Conservation (phyloP, 2,888 invertebrate genomes). For the Fabriciana adippe region DNA sequence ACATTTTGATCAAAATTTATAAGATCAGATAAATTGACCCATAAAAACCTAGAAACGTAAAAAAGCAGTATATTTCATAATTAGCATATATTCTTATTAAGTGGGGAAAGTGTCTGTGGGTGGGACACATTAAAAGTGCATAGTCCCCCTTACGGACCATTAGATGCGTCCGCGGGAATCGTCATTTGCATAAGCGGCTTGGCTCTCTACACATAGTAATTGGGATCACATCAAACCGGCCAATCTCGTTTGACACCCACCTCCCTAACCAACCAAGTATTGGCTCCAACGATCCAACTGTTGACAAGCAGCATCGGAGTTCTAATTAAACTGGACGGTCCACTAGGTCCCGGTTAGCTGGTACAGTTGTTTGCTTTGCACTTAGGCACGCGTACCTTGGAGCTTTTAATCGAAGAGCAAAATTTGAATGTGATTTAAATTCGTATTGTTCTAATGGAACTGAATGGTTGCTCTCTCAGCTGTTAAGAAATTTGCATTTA, state of each 20-base stretch:
- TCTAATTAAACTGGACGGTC: slow-evolving; percentile 56
- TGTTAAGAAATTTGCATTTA: slow-evolving; percentile 67
- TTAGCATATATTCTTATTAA: too few species aligned
- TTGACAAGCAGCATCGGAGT: slow-evolving; percentile 43
- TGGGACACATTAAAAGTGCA: slow-evolving; percentile 66
- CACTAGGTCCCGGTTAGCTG: slow-evolving; percentile 67
- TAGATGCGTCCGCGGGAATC: slow-evolving; percentile 79
- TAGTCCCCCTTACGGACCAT: slow-evolving; percentile 64
- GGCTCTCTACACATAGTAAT: slow-evolving; percentile 78
- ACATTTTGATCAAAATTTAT: too few species aligned
- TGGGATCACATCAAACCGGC: slow-evolving; percentile 73
- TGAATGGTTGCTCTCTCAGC: slow-evolving; percentile 53
- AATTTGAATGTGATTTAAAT: slow-evolving; percentile 80
- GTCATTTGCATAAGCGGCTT: slow-evolving; percentile 82
- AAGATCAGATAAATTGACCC: too few species aligned
- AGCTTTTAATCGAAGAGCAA: slow-evolving; percentile 80
- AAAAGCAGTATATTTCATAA: too few species aligned
- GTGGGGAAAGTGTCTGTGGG: slow-evolving; percentile 12
- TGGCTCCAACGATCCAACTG: slow-evolving; percentile 41
- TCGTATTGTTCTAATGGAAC: slow-evolving; percentile 71
- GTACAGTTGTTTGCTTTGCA: slow-evolving; percentile 74
- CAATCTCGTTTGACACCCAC: slow-evolving; percentile 57
- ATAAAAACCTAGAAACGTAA: too few species aligned
- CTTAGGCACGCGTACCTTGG: slow-evolving; percentile 70
- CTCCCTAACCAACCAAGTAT: slow-evolving; percentile 40